These are phyloP conservation scores for Antheraea yamamai DNA, from an alignment of 2,888 invertebrate species.

Conservation along the genomic window DNA sequence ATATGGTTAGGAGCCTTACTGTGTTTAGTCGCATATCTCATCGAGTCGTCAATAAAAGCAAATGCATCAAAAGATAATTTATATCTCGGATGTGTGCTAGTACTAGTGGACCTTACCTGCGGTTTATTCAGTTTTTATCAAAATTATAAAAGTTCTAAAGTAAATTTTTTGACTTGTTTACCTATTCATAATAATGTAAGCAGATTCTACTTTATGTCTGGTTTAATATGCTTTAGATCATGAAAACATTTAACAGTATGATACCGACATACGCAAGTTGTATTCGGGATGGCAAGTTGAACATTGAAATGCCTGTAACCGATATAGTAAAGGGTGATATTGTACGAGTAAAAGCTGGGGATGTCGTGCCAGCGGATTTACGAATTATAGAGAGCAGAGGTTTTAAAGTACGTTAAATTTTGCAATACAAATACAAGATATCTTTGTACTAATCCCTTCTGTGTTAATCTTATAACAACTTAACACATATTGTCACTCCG, in stretches of 20 bases:
- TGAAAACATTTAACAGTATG: constrained; percentile 99
- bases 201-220: neutral
- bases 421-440: neutral
- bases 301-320: constrained; percentile 90
- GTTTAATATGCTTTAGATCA: constrained; percentile 84
- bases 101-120: constrained; percentile 96
- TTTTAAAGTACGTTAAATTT: constrained; percentile 84
- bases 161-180: constrained; percentile 29
- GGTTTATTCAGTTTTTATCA: constrained; percentile 99
- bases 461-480: neutral
- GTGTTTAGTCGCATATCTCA: constrained; percentile 83
- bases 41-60: constrained; percentile 90
- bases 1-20: constrained; percentile 90
- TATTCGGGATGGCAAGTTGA: constrained; percentile 91
- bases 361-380: constrained; percentile 98
- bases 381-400: constrained; percentile 96
- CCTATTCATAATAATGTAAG: neutral
- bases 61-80: constrained; percentile 96
- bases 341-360: constrained; percentile 93
- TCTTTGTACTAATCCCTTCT: neutral
- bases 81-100: constrained; percentile 96
- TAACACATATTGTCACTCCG: neutral
- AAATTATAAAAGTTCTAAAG: constrained; percentile 96
- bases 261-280: constrained; percentile 95
- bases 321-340: constrained; percentile 97